A percentile compares a stretch with the other conserved stretches of the same genome.
phyloP scores from a whole-genome alignment of 1,140 invertebrate species.

The Aethina tumida region DNA sequence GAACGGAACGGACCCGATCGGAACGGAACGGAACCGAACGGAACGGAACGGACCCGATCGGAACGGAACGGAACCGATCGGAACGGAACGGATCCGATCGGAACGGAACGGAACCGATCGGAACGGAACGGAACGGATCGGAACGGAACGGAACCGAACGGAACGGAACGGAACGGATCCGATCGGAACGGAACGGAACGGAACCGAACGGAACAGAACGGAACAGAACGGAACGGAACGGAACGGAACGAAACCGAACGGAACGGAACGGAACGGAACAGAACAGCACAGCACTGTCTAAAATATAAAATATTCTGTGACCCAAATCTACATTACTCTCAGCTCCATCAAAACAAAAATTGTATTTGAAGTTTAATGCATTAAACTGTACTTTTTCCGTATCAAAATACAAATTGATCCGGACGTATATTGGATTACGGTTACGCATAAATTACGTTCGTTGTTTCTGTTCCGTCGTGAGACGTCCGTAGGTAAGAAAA shows the following conservation, averaged over 20 bases:
- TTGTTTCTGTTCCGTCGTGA: too few relatives aligned
- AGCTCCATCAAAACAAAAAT: too few relatives aligned
- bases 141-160: neutral
- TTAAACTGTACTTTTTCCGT: too few relatives aligned
- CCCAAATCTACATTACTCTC: too few relatives aligned
- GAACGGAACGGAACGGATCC: neutral
- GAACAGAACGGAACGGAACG: neutral
- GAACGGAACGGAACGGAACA: conserved; percentile 1
- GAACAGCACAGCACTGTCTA: conserved; percentile 5
- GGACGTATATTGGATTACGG: too few relatives aligned
- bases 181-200: conserved; percentile 3
- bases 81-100: neutral
- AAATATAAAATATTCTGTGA: too few relatives aligned
- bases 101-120: neutral
- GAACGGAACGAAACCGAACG: conserved; percentile 5
- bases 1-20: neutral
- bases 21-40: too few relatives aligned
- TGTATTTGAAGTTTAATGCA: too few relatives aligned
- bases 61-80: neutral
- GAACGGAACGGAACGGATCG: neutral
- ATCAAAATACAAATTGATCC: too few relatives aligned
- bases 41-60: neutral
- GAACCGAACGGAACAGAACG: neutral
- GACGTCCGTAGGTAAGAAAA: too few relatives aligned
- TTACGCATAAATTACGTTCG: too few relatives aligned